phyloP scores from a whole-genome alignment of 2,797 vertebrate species.

The Argentina silus region DNA sequence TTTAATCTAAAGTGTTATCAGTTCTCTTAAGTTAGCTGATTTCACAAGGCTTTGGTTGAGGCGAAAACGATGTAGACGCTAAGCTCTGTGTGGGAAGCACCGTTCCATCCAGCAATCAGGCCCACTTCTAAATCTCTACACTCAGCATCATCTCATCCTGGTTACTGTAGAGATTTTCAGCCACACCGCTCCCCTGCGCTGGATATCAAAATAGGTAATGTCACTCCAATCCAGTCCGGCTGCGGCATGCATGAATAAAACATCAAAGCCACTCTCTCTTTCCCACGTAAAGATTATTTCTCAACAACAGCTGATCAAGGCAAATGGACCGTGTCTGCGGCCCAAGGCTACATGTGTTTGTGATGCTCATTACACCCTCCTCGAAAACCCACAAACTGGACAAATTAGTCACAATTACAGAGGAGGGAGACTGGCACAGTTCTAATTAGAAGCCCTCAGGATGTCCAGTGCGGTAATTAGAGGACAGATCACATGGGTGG shows the following conservation, averaged over 20 bases:
- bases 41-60: neutral
- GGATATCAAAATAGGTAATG: conserved; percentile 29
- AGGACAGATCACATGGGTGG: conserved; percentile 9
- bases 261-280: conserved; percentile 40
- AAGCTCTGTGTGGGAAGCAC: neutral
- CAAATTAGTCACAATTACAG: conserved; percentile 25
- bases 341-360: conserved; percentile 2
- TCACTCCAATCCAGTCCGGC: conserved; percentile 22
- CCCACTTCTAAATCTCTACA: neutral
- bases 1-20: neutral
- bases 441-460: conserved; percentile 28
- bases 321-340: neutral
- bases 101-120: conserved; percentile 1
- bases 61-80: neutral
- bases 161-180: conserved; percentile 12
- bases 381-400: conserved; percentile 12
- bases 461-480: conserved; percentile 21
- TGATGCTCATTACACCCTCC: neutral
- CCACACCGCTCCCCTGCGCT: conserved; percentile 10
- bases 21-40: neutral
- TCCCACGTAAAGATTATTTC: conserved; percentile 20
- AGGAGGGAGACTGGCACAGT: conserved; percentile 13
- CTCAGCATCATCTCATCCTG: conserved; percentile 4
- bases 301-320: conserved; percentile 11
- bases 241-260: conserved; percentile 61